Base-by-base conservation (phyloP, 2,888 invertebrate species). In the Nasonovia ribisnigri region DNA sequence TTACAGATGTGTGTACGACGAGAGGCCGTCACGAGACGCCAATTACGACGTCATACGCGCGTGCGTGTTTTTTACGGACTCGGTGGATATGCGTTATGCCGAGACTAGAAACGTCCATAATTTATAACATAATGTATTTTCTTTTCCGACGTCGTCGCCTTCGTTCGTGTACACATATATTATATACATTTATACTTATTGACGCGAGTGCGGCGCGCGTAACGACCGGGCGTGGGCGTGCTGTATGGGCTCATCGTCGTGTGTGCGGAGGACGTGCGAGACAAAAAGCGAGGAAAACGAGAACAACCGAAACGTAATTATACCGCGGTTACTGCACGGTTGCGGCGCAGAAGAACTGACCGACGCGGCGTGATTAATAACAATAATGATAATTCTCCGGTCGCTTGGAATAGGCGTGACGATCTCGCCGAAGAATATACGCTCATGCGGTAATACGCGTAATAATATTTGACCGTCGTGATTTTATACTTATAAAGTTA, bases 221-320 rank as follows among this genome's bases (percentile, higher is more conserved):
- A 91, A 91, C 91, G 91, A 91, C 86, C 86, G 43, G 43, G 57
- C 57, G 91, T 86, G 91, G 91, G 91, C 46, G 84, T 36, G 51
- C 84, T 60, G 42, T 48, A 42, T 57, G 46, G 24, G 67, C 67
- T 26, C n/a, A n/a, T 13, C 29, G 43, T 48, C 36, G 67, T 48
- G 77, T 77, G 48, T 42, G 77, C 16, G 90, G 48, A 51, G 77
- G 90, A 43, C n/a, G 36, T 90, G 46, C 36, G 36, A 77, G 54
- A 57, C 48, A 36, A 42, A 90, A 90, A 77, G 42, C 48, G 67
- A 90, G 67, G 48, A 84, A 86, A 91, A 91, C 36, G 24, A 86
- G n/a, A 86, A 91, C 67, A 86, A 54, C 84, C 84, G 84, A 91
- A 91, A 84, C 51, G 86, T 57, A 86, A 86, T 91, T 91, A 91